Evolutionary conservation across 1,140 invertebrate genomes (phyloP).

Genomic region (Cataglyphis hispanica): DNA sequence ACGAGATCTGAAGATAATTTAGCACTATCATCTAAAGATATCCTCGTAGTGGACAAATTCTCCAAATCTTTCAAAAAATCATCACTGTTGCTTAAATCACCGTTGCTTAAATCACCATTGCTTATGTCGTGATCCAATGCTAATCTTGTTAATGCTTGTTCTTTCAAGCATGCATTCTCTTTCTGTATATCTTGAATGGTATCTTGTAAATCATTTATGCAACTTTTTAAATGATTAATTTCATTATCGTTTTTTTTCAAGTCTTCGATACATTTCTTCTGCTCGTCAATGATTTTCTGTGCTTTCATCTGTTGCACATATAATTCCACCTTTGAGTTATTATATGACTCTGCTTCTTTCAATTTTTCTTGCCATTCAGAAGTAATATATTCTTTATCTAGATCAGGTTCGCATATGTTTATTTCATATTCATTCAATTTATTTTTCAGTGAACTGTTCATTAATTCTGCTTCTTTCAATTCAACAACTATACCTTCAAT

Average conservation of each 20-base stretch:
- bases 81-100: too few relatives aligned
- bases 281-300: conserved; percentile 29
- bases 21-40: conserved; percentile 74
- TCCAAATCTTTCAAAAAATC: conserved; percentile 34
- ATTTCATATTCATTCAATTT: conserved; percentile 1
- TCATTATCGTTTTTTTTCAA: neutral
- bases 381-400: conserved; percentile 16
- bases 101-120: conserved; percentile 21
- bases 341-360: conserved; percentile 4
- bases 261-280: conserved; percentile 37
- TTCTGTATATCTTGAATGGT: conserved; percentile 5
- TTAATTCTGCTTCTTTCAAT: conserved; percentile 21
- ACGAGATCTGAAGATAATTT: conserved; percentile 74
- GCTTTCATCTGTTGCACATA: conserved; percentile 14
- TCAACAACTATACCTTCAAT: conserved; percentile 2
- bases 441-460: neutral
- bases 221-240: conserved; percentile 35
- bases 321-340: conserved; percentile 3
- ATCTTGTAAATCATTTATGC: conserved; percentile 22
- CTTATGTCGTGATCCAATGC: conserved; percentile 4
- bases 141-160: neutral
- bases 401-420: neutral
- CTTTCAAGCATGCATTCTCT: conserved; percentile 51
- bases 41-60: conserved; percentile 65
- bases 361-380: conserved; percentile 40